These are phyloP conservation scores for Periparus ater DNA, from an alignment of 2,797 vertebrate genomes.

Conservation along the genomic window DNA sequence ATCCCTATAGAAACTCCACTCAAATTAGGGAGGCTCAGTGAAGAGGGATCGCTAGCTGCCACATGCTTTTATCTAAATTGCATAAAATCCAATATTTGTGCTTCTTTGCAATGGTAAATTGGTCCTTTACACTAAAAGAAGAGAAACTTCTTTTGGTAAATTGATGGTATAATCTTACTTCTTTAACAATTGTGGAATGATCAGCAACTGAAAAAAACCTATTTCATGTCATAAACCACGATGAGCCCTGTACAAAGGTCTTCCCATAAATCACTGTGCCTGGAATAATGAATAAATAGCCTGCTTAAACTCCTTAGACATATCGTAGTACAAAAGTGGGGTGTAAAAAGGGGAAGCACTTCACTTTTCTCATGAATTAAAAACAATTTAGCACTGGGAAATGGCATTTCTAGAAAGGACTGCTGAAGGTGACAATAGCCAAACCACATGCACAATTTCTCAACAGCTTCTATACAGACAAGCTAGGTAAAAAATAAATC, in stretches of 20 bases:
- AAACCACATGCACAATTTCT: background rate
- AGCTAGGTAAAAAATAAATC: background rate
- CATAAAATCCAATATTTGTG: slow-evolving; percentile 45
- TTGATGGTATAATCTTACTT: background rate
- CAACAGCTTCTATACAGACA: background rate
- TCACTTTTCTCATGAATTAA: background rate
- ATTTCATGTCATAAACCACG: background rate
- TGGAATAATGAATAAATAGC: background rate
- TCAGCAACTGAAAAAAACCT: background rate
- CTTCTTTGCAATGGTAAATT: slow-evolving; percentile 22
- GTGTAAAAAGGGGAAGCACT: background rate
- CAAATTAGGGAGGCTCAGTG: background rate
- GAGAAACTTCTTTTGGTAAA: background rate
- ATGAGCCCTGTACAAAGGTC: background rate
- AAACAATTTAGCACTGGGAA: background rate
- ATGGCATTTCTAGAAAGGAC: background rate
- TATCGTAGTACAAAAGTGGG: background rate
- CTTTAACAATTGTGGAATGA: background rate
- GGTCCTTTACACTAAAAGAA: slow-evolving; percentile 12
- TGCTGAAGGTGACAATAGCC: background rate
- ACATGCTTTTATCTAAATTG: background rate
- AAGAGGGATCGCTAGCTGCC: background rate
- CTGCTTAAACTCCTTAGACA: background rate
- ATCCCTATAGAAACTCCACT: background rate
- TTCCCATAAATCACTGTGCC: background rate